Evolutionary conservation across 2,888 invertebrate genomes (phyloP).

Genomic region (Alviniconcha strummeri): DNA sequence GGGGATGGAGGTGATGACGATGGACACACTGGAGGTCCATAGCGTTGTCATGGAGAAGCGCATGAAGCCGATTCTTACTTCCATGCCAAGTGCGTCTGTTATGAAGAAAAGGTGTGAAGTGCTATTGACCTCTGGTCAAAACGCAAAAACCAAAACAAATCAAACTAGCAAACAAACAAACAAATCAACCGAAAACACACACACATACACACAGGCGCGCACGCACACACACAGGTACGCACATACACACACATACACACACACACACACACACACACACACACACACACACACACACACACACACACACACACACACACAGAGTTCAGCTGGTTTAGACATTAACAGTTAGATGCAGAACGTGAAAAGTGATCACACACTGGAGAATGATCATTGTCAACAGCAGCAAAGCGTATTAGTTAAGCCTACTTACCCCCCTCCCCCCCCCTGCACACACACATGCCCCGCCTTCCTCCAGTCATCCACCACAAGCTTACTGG

Average conservation of each 20-base stretch:
- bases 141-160: neutral
- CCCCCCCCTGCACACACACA: no score
- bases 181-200: neutral
- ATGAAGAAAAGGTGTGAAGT: neutral
- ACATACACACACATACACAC: neutral
- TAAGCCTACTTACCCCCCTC: no score
- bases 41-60: conserved; percentile 52
- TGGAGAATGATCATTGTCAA: no score
- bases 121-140: no score
- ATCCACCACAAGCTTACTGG: conserved; percentile 11
- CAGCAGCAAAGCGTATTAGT: no score
- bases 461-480: no score
- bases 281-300: neutral
- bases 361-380: no score
- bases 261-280: neutral
- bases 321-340: no score
- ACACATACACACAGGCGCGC: neutral
- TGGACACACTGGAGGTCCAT: conserved; percentile 50
- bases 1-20: conserved; percentile 66
- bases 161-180: no score
- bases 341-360: no score
- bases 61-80: conserved; percentile 50
- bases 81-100: conserved; percentile 33
- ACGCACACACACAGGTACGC: conserved; percentile 7
- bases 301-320: neutral